These are phyloP conservation scores for Macrostomum lignano DNA, from an alignment of 1,140 invertebrate genomes.

Conservation along the genomic window DNA sequence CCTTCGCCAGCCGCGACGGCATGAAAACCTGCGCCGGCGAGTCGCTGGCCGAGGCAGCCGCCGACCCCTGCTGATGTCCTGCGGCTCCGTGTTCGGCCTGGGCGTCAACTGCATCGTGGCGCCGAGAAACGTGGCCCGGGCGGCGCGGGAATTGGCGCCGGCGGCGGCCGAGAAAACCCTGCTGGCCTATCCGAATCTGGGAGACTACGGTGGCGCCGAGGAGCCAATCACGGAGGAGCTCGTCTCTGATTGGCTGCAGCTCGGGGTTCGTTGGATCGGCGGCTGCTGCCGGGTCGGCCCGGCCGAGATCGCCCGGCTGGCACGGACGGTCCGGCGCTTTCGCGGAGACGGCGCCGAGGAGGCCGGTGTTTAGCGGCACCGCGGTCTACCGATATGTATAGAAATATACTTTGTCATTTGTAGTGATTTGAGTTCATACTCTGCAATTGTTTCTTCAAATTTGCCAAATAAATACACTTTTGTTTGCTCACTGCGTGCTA, in stretches of 20 bases:
- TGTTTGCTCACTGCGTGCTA: too few species aligned
- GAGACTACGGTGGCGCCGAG: slow-evolving; percentile 3
- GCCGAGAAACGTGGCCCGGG: slow-evolving; percentile 33
- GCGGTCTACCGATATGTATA: too few species aligned
- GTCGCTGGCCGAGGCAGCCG: slow-evolving; percentile 35
- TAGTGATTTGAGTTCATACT: too few species aligned
- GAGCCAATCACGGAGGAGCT: slow-evolving; percentile 26
- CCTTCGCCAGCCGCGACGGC: slow-evolving; percentile 40
- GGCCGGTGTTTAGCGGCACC: too few species aligned
- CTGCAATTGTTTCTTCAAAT: too few species aligned
- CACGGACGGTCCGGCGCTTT: too few species aligned
- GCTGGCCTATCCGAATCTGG: slow-evolving; percentile 6
- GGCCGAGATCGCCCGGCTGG: slow-evolving; percentile 34
- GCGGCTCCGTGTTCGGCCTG: slow-evolving; percentile 41
- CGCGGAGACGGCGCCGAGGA: too few species aligned
- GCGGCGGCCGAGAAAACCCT: slow-evolving; percentile 28
- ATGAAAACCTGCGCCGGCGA: slow-evolving; percentile 34
- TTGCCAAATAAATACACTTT: too few species aligned
- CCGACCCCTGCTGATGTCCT: slow-evolving; percentile 30
- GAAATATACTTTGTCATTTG: too few species aligned
- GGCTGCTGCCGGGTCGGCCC: slow-evolving; percentile 45
- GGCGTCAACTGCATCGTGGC: slow-evolving; percentile 59
- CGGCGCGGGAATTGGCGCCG: slow-evolving; percentile 31
- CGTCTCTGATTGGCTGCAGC: slow-evolving; percentile 39
- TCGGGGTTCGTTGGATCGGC: slow-evolving; percentile 42